Conservation (phyloP, 1,140 invertebrate genomes). For the Parapsyche elsis region DNA sequence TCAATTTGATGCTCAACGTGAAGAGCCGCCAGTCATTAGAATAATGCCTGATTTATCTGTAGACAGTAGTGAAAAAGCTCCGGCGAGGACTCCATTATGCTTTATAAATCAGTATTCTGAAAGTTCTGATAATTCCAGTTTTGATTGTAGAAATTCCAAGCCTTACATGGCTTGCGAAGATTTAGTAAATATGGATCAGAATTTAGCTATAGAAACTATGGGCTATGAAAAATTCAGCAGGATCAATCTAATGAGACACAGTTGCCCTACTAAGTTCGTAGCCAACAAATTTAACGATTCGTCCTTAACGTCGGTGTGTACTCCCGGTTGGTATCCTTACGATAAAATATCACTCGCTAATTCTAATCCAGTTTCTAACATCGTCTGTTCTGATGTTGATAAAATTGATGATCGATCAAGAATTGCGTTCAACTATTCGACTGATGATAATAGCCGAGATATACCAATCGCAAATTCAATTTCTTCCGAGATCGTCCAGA, state of each 20-base stretch:
- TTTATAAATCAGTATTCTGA: slow-evolving; percentile 67
- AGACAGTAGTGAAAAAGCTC: slow-evolving; percentile 51
- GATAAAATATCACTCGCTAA: background rate
- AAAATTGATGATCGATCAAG: background rate
- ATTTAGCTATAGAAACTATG: slow-evolving; percentile 63
- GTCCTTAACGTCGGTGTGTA: slow-evolving; percentile 67
- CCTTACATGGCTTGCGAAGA: slow-evolving; percentile 74
- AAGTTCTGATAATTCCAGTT: slow-evolving; percentile 71
- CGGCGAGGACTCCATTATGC: background rate
- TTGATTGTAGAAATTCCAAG: slow-evolving; percentile 64
- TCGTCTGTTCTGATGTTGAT: background rate
- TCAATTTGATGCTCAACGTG: slow-evolving; percentile 48
- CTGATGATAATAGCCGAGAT: background rate
- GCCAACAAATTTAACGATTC: slow-evolving; percentile 69
- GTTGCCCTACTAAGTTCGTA: slow-evolving; percentile 68
- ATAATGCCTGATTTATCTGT: slow-evolving; percentile 48
- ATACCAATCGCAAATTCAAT: background rate
- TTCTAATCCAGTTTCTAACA: background rate
- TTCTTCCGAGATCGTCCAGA: slow-evolving; percentile 58
- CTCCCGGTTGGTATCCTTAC: slow-evolving; percentile 62
- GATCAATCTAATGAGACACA: slow-evolving; percentile 57
- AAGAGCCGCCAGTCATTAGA: slow-evolving; percentile 56
- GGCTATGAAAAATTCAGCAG: slow-evolving; percentile 55
- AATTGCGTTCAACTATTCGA: background rate
- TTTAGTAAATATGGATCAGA: slow-evolving; percentile 71